These are phyloP conservation scores for Tenebrosternarchus preto DNA, from an alignment of 2,113 vertebrate genomes.

Conservation along the genomic window DNA sequence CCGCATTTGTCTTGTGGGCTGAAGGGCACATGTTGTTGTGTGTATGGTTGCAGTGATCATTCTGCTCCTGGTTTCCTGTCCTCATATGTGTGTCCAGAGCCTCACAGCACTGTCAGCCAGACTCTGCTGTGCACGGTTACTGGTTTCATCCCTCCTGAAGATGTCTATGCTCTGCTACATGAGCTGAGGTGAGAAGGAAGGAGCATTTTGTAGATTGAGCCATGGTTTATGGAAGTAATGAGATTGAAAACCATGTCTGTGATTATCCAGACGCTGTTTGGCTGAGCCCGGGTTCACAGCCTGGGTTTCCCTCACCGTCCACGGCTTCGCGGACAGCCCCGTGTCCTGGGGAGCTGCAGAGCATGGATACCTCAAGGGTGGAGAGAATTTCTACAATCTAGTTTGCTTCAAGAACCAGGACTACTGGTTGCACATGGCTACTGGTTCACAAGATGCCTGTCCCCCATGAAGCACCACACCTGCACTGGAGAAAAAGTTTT, in stretches of 20 bases:
- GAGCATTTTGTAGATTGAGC: no score
- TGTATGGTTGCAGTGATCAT: conserved; percentile 74
- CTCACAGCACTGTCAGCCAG: conserved; percentile 58
- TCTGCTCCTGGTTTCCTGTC: conserved; percentile 82
- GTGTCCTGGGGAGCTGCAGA: conserved; percentile 84
- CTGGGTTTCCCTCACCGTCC: conserved; percentile 85
- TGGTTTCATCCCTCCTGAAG: conserved; percentile 84
- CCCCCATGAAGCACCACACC: conserved; percentile 71
- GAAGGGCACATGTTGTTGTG: neutral
- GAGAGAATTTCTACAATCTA: conserved; percentile 89
- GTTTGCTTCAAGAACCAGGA: conserved; percentile 83
- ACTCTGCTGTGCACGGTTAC: conserved; percentile 79
- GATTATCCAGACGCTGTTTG: conserved; percentile 77
- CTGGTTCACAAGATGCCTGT: conserved; percentile 81
- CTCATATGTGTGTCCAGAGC: conserved; percentile 81
- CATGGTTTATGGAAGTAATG: no score
- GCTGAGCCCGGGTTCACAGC: conserved; percentile 69
- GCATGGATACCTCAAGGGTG: conserved; percentile 83
- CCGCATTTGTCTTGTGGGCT: neutral
- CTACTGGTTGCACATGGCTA: conserved; percentile 88
- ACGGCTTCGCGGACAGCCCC: conserved; percentile 89
- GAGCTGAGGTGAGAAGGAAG: conserved; percentile 76
- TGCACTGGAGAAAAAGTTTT: neutral
- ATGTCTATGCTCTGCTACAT: conserved; percentile 77
- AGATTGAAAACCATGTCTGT: conserved; percentile 19